Conservation (phyloP, 2,797 vertebrate species). For the Cichlasoma orientale region DNA sequence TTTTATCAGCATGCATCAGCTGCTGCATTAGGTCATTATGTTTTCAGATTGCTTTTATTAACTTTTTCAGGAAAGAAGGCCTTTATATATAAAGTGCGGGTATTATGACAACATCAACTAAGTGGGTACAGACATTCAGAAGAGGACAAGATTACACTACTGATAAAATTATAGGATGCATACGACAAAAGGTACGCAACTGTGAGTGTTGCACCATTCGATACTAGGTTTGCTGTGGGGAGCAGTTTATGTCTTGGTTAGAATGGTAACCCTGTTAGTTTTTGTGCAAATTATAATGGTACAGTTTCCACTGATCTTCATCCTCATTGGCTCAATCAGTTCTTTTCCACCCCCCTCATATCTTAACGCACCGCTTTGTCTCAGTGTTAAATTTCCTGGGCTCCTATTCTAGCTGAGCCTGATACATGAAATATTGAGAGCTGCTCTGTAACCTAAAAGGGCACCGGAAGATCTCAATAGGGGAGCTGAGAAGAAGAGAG, state of each 20-base stretch:
- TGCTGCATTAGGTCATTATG: background rate
- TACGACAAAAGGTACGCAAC: background rate
- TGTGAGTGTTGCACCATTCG: background rate
- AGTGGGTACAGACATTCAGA: background rate
- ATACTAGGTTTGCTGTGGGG: background rate
- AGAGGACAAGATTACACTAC: background rate
- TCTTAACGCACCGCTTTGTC: slow-evolving; percentile 56
- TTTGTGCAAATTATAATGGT: slow-evolving; percentile 3
- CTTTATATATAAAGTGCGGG: background rate
- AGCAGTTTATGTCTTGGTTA: background rate
- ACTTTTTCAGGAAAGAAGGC: background rate
- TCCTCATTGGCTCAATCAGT: slow-evolving; percentile 12
- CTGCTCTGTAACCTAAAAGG: slow-evolving; percentile 58
- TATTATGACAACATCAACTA: background rate
- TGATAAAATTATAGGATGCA: background rate
- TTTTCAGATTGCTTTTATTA: background rate
- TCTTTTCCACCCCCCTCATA: background rate
- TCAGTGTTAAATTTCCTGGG: slow-evolving; percentile 52
- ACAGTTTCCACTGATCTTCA: slow-evolving; percentile 8
- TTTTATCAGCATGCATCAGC: slow-evolving; percentile 11
- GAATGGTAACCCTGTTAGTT: slow-evolving; percentile 1
- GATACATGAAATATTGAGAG: slow-evolving; percentile 70
- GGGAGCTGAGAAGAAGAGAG: background rate
- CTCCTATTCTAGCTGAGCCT: slow-evolving; percentile 39
- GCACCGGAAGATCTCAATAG: slow-evolving; percentile 8